Conservation (phyloP, 2,888 invertebrate species). For the Hedya salicella region DNA sequence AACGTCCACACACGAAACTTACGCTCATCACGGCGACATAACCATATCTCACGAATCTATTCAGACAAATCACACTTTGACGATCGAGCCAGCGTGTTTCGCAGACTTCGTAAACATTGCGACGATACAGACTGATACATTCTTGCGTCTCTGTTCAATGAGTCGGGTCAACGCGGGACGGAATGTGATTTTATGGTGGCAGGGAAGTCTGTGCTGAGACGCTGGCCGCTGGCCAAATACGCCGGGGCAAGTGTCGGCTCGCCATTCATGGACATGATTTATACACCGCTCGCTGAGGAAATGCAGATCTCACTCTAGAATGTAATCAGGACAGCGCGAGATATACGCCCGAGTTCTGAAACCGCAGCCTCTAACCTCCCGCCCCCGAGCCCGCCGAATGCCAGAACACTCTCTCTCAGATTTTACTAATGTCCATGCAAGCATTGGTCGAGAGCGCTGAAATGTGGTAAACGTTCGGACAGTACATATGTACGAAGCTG, state of each 20-base stretch:
- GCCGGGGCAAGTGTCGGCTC: slow-evolving; percentile 31
- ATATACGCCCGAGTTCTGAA: slow-evolving; percentile 4
- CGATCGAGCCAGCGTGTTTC: neutral
- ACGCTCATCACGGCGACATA: neutral
- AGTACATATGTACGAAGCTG: no score
- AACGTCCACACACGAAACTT: slow-evolving; percentile 17
- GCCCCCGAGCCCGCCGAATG: neutral
- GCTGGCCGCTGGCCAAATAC: slow-evolving; percentile 32
- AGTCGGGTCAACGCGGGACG: slow-evolving; percentile 7
- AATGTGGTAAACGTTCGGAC: neutral
- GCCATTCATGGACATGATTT: slow-evolving; percentile 38
- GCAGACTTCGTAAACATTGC: neutral
- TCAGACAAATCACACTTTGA: slow-evolving; percentile 36
- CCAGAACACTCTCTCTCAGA: slow-evolving; percentile 12
- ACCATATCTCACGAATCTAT: slow-evolving; percentile 29
- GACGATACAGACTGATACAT: neutral
- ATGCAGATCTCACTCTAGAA: slow-evolving; percentile 35
- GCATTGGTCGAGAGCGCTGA: neutral
- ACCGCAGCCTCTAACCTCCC: neutral
- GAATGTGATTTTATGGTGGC: neutral
- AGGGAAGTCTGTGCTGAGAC: neutral
- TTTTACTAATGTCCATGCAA: neutral
- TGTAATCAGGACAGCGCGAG: slow-evolving; percentile 39
- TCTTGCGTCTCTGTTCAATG: slow-evolving; percentile 12
- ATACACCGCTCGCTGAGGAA: slow-evolving; percentile 34